Evolutionary conservation across 2,888 invertebrate species (phyloP), one percentile per base, ranked within the genome.

Genomic region (Epirrita christyi): DNA sequence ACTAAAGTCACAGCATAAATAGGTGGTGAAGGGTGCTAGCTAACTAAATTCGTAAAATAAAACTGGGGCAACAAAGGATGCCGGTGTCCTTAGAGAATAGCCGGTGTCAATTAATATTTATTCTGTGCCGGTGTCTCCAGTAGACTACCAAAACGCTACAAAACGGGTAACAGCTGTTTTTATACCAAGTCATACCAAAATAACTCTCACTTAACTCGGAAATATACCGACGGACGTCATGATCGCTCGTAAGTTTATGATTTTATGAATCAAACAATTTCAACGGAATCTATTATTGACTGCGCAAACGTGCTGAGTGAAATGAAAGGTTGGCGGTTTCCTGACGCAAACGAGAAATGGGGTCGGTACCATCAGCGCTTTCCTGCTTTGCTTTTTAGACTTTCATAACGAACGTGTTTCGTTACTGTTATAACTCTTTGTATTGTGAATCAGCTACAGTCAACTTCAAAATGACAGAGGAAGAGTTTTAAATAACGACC

Each of bases 231-330:
- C 66, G 55, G 69, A 63, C 78, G 78, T 78, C 77, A 76, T 71
- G 66, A 71, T 71, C 70, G 67, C 71, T 68, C 70, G 70, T 68
- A 68, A 63, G 71, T 75, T 79, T 83, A 80, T 82, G 78, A 74
- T 76, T n/a, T 75, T 72, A 82, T 78, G 76, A 78, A 78, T 75
- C 73, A 74, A 74, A 78, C 80, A 76, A 80, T 72, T 70, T 68
- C 73, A 76, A 80, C 80, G 75, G 74, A 81, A 78, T 88, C 88
- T 89, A 89, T 90, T 88, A 89, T 88, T 87, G 88, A 86, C 81
- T 82, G 51, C 81, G 83, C 87, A 84, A 88, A 86, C 88, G 86
- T 80, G 75, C 73, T 68, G 79, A 71, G 83, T 68, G 79, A 71
- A 82, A 44, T 82, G 84, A 88, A 88, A 88, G 86, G 85, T 85